phyloP scores from a whole-genome alignment of 2,888 invertebrate species.

The Polydesmus complanatus region DNA sequence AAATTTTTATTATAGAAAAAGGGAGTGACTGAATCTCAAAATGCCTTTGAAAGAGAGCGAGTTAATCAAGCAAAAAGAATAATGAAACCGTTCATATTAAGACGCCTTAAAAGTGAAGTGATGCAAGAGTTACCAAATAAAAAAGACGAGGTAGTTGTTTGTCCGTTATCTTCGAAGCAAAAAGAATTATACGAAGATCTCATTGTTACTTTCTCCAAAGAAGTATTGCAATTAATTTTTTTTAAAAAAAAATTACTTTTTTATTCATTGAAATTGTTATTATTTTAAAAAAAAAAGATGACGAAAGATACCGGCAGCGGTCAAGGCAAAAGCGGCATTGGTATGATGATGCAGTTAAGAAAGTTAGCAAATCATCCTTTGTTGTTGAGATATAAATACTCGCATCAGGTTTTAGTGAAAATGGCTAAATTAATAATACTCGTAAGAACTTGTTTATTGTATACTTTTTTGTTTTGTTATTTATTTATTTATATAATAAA shows the following conservation, averaged over 20 bases:
- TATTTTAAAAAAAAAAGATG: neutral
- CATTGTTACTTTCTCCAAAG: slow-evolving; percentile 38
- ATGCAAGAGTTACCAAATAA: slow-evolving; percentile 73
- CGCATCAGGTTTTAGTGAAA: slow-evolving; percentile 43
- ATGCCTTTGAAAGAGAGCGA: slow-evolving; percentile 75
- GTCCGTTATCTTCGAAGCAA: slow-evolving; percentile 58
- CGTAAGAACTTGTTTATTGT: slow-evolving; percentile 2
- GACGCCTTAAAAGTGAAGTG: slow-evolving; percentile 76
- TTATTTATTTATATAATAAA: slow-evolving; percentile 19
- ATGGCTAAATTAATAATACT: slow-evolving; percentile 56
- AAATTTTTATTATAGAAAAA: slow-evolving; percentile 16
- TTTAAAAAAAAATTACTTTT: too few species aligned
- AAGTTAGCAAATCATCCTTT: slow-evolving; percentile 90
- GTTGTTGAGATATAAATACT: slow-evolving; percentile 53
- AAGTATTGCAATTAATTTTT: too few species aligned
- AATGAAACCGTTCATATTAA: slow-evolving; percentile 86
- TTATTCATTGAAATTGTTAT: too few species aligned
- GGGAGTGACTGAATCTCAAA: slow-evolving; percentile 27
- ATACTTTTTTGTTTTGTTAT: neutral
- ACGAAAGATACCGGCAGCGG: neutral
- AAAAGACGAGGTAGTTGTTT: slow-evolving; percentile 50
- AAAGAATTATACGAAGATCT: slow-evolving; percentile 57
- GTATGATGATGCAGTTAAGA: slow-evolving; percentile 84
- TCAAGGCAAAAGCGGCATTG: slow-evolving; percentile 25
- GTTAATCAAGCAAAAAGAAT: slow-evolving; percentile 86